Evolutionary conservation across 2,888 invertebrate species (phyloP), one percentile per base, ranked within the genome.

Genomic region (Agonopterix heracliana): DNA sequence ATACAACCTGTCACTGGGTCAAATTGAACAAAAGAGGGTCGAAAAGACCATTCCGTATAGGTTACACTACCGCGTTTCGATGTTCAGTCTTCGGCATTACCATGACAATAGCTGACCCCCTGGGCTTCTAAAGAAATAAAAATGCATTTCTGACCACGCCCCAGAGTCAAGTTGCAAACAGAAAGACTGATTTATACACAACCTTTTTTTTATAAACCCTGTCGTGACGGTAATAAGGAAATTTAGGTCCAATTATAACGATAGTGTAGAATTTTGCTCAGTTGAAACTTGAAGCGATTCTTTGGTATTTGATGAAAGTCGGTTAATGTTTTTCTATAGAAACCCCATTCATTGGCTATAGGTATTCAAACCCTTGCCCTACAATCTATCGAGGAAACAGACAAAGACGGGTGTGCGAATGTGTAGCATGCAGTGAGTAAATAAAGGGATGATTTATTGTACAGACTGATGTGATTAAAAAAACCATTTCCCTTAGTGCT

Each of bases 381-480:
- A 60, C 61, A 67, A 69, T 66, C 61, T 66, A 71, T 71, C 59
- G 61, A 47, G 56, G 47, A 50, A 38, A 52, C 70, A 68, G 75
- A 82, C 77, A 81, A 81, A 76, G 79, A 76, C 68, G 61, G 68
- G 66, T 78, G 76, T 77, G 86, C 84, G 82, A 84, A 86, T 86
- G 82, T 85, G 84, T 85, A 81, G 67, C 76, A 66, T 62, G 71
- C 73, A 66, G 65, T 61, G 68, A 77, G 70, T 84, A 81, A 85
- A 87, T 86, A 84, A 85, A 84, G 81, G 86, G 84, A 88, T 84
- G 86, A 85, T 83, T 79, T 82, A 86, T 86, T 81, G 83, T 85
- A 71, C 78, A 78, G 74, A 68, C 66, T 72, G 80, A 80, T 74
- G 82, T 82, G 82, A 81, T 85, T 79, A 77, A 83, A 87, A 79